Conservation (phyloP, 2,113 vertebrate genomes). For the Cavia porcellus region DNA sequence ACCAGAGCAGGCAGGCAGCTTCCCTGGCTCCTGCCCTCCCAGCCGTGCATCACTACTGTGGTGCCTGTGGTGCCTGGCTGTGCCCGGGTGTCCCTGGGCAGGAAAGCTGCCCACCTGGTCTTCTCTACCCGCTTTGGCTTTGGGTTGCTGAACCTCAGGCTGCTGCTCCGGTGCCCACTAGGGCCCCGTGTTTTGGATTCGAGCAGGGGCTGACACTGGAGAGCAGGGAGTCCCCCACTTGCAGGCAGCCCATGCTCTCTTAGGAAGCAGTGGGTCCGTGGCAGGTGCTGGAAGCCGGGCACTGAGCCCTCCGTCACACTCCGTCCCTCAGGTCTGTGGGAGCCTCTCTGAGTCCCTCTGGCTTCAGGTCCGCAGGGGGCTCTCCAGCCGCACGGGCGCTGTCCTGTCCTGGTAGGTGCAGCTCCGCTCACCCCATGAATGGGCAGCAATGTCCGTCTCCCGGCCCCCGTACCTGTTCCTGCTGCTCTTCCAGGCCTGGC, state of each 20-base stretch:
- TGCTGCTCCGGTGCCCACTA: not conserved
- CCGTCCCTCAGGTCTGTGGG: not conserved
- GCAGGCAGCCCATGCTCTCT: not conserved
- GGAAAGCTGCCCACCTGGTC: not conserved
- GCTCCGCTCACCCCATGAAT: not conserved
- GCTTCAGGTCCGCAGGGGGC: not conserved
- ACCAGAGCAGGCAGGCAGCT: no score
- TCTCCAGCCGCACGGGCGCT: not conserved
- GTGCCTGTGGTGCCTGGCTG: no score
- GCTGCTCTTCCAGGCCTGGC: not conserved
- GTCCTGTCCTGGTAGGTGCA: accelerated
- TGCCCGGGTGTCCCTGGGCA: no score
- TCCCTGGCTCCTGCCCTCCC: not conserved
- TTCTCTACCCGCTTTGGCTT: not conserved
- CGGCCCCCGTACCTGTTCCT: not conserved
- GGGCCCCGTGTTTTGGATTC: not conserved
- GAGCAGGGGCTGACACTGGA: not conserved
- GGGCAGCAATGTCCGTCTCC: not conserved
- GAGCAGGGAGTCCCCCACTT: not conserved
- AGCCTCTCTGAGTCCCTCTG: not conserved
- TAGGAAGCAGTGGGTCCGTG: not conserved
- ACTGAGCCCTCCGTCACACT: not conserved
- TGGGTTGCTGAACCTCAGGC: not conserved
- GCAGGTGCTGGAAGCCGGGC: not conserved
- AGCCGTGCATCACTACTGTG: not conserved